Evolutionary conservation across 1,140 invertebrate species (phyloP).

Genomic region (Platorchestia sp.): DNA sequence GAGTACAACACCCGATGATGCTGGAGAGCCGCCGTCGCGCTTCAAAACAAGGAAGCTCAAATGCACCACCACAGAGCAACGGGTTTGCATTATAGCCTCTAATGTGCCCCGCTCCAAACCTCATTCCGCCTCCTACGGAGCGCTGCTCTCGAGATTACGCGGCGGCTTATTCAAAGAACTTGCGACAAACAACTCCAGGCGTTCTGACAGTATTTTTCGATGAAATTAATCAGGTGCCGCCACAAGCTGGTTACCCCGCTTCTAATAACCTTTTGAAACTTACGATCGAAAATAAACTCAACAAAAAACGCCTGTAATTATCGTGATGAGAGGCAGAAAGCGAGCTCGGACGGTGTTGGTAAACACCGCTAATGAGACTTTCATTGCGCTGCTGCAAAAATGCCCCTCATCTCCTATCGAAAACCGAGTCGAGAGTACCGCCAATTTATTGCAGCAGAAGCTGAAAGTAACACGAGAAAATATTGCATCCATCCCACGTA

Average conservation of each 20-base stretch:
- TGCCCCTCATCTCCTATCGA: neutral
- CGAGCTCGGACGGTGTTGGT: neutral
- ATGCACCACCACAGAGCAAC: neutral
- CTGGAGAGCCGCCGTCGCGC: neutral
- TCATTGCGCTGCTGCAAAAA: neutral
- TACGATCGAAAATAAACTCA: neutral
- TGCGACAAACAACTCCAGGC: neutral
- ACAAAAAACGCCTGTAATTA: neutral
- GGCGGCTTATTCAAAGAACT: neutral
- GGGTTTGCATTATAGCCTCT: neutral
- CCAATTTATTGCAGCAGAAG: neutral
- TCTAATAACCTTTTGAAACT: neutral
- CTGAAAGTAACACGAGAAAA: neutral
- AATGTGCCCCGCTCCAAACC: neutral
- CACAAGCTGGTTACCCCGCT: neutral
- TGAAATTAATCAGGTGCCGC: neutral
- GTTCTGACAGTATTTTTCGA: neutral
- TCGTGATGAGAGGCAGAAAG: neutral
- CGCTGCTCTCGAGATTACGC: neutral
- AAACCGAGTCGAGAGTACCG: neutral
- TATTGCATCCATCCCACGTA: neutral
- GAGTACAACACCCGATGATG: neutral
- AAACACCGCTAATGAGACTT: constrained; percentile 7
- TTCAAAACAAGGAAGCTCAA: neutral
- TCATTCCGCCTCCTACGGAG: neutral